A percentile compares a stretch with the other conserved stretches of the same genome.
Conservation (phyloP, 1,140 invertebrate genomes). For the Samia ricini region DNA sequence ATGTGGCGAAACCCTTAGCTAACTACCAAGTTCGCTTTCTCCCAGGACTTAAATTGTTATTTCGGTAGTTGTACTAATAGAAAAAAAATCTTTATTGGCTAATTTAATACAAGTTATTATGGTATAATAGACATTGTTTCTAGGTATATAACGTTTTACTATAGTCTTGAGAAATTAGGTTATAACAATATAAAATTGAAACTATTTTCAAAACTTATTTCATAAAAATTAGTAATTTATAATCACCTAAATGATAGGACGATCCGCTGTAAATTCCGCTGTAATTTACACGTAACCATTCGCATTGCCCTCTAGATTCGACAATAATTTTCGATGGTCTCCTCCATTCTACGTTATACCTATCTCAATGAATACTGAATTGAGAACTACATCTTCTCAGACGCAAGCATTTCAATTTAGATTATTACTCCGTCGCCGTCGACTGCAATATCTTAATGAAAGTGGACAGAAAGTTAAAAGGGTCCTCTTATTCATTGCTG, state of each 20-base stretch:
- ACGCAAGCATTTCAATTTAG: conserved; percentile 66
- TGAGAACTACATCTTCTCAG: conserved; percentile 49
- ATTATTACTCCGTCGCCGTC: conserved; percentile 49
- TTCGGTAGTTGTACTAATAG: too few species aligned
- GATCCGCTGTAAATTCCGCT: not conserved
- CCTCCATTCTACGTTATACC: conserved; percentile 38
- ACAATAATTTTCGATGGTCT: conserved; percentile 70
- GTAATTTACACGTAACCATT: not conserved
- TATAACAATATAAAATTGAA: too few species aligned
- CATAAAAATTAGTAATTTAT: not conserved
- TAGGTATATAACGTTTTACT: too few species aligned
- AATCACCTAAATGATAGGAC: not conserved
- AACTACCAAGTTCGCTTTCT: too few species aligned
- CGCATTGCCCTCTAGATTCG: conserved; percentile 54
- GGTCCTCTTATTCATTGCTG: not conserved
- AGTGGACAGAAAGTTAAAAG: conserved; percentile 6
- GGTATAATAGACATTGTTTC: too few species aligned
- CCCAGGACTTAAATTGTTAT: too few species aligned
- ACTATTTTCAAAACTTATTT: too few species aligned
- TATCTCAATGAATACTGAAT: conserved; percentile 64
- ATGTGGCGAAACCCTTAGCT: too few species aligned
- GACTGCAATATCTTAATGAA: conserved; percentile 42
- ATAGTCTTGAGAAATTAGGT: too few species aligned
- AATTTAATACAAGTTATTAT: too few species aligned
- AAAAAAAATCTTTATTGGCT: too few species aligned